Conservation (phyloP, 2,797 vertebrate species). For the Poeciliopsis infans region DNA sequence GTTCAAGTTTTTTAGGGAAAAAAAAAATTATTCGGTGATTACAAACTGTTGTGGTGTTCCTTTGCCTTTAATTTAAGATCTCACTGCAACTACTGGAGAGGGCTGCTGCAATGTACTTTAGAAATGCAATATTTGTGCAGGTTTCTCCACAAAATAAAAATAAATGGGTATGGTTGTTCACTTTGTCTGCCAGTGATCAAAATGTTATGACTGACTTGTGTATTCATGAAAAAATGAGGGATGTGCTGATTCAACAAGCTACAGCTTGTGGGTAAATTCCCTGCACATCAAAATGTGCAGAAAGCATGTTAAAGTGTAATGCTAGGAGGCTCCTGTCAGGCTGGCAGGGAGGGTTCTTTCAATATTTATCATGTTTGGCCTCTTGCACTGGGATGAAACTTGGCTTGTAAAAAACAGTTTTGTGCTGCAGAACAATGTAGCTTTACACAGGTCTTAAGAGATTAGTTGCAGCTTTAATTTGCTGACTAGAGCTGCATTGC, state of each 20-base stretch:
- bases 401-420: background rate
- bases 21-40: background rate
- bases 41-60: background rate
- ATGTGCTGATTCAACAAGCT: constrained; percentile 1
- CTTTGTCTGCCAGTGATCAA: background rate
- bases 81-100: background rate
- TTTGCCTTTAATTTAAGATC: background rate
- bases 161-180: background rate
- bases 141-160: background rate
- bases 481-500: background rate
- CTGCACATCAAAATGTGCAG: constrained; percentile 1
- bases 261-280: constrained; percentile 1
- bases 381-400: background rate
- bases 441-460: background rate
- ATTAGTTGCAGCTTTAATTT: background rate
- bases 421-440: background rate
- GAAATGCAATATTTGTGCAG: background rate
- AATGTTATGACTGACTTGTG: background rate
- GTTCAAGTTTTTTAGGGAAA: background rate
- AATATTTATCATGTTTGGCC: constrained; percentile 4
- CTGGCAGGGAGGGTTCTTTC: background rate
- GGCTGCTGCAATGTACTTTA: background rate
- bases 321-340: background rate
- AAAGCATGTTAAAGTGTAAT: constrained; percentile 6
- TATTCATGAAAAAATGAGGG: background rate